Evolutionary conservation across 2,797 vertebrate species (phyloP).

Genomic region (Notamacropus eugenii): DNA sequence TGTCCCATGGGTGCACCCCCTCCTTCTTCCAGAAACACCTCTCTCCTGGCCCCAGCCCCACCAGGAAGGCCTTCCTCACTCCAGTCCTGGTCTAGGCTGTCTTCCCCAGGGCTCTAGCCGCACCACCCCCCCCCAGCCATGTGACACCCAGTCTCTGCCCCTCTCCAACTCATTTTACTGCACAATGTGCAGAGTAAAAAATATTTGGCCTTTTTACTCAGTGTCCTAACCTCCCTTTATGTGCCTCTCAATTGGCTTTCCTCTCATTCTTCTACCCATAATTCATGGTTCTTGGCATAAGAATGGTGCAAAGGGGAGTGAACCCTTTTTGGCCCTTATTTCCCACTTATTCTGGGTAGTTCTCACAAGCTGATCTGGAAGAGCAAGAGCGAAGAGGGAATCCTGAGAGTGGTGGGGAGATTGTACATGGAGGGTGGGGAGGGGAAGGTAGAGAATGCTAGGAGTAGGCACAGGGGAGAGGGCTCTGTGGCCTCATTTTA

Average conservation of each 20-base stretch:
- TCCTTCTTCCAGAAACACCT: neutral
- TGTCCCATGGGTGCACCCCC: neutral
- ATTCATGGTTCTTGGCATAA: neutral
- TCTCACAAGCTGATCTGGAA: neutral
- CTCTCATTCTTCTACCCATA: neutral
- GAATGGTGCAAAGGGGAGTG: neutral
- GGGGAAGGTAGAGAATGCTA: neutral
- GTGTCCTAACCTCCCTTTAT: constrained; percentile 43
- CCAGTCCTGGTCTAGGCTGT: neutral
- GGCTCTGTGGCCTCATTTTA: neutral
- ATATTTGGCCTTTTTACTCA: constrained; percentile 51
- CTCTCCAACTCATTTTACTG: constrained; percentile 15
- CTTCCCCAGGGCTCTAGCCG: neutral
- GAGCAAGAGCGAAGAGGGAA: neutral
- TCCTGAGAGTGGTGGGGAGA: neutral
- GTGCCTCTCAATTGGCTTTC: neutral
- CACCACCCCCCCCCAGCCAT: neutral
- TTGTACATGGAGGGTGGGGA: neutral
- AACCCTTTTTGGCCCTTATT: neutral
- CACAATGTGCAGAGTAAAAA: constrained; percentile 61
- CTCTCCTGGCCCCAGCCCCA: neutral
- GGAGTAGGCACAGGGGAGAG: neutral
- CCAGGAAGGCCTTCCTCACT: neutral
- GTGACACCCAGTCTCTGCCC: neutral
- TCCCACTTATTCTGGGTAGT: neutral